These are phyloP conservation scores for Sebastes oblongus DNA, from an alignment of 2,797 vertebrate species.

Conservation along the genomic window DNA sequence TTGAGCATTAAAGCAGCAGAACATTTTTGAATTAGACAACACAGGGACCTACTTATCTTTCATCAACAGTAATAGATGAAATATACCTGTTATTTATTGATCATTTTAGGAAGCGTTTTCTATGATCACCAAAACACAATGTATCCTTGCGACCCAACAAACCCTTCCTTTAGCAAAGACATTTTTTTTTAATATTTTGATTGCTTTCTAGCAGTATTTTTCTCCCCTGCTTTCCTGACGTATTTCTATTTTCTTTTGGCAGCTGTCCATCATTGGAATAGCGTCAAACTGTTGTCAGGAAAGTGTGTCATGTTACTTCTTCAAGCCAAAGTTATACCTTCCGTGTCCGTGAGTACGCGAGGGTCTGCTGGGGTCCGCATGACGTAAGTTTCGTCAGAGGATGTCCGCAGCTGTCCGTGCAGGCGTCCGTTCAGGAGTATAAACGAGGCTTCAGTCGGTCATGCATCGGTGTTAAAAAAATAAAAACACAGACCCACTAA, in stretches of 20 bases:
- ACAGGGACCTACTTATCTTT: constrained; percentile 28
- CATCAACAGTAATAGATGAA: constrained; percentile 5
- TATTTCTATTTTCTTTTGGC: background rate
- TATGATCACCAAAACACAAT: background rate
- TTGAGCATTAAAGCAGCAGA: constrained; percentile 61
- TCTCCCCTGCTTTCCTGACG: background rate
- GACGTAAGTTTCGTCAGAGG: too few species aligned
- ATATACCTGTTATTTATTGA: background rate
- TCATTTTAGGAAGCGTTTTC: background rate
- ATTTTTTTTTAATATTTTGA: background rate
- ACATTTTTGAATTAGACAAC: constrained; percentile 32
- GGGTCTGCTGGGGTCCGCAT: too few species aligned
- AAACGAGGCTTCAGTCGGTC: background rate
- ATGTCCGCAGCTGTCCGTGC: too few species aligned
- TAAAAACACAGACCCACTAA: background rate
- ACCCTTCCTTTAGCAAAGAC: background rate
- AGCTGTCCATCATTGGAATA: background rate
- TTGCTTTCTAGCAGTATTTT: background rate
- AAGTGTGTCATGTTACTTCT: background rate
- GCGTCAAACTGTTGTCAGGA: background rate
- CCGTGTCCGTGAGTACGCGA: background rate
- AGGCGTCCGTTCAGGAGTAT: too few species aligned
- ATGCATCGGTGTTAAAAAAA: background rate
- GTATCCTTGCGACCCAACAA: too few species aligned
- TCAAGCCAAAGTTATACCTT: too few species aligned